Percentiles rank a stretch among this genome's conserved stretches.
Evolutionary conservation across 2,113 vertebrate genomes (phyloP).

Genomic region (Hippotragus niger): DNA sequence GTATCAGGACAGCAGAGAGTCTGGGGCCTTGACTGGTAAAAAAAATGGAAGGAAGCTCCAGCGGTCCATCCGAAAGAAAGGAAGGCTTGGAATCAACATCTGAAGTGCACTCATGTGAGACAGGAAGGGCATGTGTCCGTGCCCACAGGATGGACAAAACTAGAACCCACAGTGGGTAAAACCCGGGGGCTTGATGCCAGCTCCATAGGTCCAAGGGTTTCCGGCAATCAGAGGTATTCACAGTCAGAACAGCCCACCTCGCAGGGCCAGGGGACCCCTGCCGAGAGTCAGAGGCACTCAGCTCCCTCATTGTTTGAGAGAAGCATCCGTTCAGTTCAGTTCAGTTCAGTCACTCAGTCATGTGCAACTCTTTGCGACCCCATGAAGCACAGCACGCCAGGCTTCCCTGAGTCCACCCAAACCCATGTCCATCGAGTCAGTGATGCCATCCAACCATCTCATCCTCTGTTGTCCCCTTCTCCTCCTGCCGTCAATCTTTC

Average conservation of each 20-base stretch:
- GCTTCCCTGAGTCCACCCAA: background rate
- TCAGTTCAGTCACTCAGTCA: background rate
- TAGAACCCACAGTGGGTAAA: background rate
- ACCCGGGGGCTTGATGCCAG: background rate
- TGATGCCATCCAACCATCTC: too few relatives aligned
- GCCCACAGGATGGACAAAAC: background rate
- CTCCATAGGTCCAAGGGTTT: background rate
- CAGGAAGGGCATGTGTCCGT: too few relatives aligned
- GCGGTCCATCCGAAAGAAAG: background rate
- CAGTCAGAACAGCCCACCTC: background rate
- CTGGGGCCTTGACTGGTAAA: background rate
- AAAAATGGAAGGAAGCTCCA: background rate
- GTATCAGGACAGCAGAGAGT: background rate
- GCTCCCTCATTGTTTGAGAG: background rate
- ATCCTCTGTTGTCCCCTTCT: too few relatives aligned
- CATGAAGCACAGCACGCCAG: background rate
- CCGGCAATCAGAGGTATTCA: background rate
- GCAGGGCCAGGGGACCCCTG: background rate
- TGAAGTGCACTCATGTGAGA: background rate
- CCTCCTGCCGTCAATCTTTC: too few relatives aligned
- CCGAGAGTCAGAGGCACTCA: background rate
- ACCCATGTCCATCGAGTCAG: too few relatives aligned
- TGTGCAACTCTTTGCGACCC: background rate
- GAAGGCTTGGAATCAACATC: background rate
- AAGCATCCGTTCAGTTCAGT: background rate